These are phyloP conservation scores for Drosophila paulistorum DNA, from an alignment of 1,140 invertebrate species.

Conservation along the genomic window DNA sequence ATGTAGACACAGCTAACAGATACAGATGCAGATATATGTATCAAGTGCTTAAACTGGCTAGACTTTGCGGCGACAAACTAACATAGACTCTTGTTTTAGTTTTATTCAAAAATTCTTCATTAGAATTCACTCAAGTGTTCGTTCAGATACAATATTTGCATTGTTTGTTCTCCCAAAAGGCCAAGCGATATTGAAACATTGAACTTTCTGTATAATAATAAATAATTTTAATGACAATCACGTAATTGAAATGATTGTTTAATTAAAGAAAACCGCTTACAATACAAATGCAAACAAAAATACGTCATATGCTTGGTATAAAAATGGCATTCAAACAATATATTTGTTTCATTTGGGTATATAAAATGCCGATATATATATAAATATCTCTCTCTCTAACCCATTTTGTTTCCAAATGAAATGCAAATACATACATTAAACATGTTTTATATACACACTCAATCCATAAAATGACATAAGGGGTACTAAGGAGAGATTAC, in stretches of 20 bases:
- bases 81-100: not conserved
- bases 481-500: conserved; percentile 9
- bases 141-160: not conserved
- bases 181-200: conserved; percentile 32
- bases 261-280: conserved; percentile 39
- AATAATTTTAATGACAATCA: conserved; percentile 24
- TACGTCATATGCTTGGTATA: conserved; percentile 9
- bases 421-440: conserved; percentile 9
- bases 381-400: not conserved
- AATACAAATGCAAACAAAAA: conserved; percentile 18
- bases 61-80: not conserved
- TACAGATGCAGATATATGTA: not conserved
- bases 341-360: conserved; percentile 41
- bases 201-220: conserved; percentile 22
- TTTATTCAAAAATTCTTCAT: not conserved
- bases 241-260: conserved; percentile 55
- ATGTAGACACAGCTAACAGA: not conserved
- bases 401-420: not conserved
- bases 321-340: conserved; percentile 60
- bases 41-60: not conserved
- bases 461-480: conserved; percentile 3
- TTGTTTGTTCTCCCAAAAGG: conserved; percentile 12
- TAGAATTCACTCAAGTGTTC: not conserved
- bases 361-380: conserved; percentile 13
- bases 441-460: conserved; percentile 12